Percentiles rank a stretch among this genome's conserved stretches.
Evolutionary conservation across 2,113 vertebrate species (phyloP).

Genomic region (Camarhynchus parvulus): DNA sequence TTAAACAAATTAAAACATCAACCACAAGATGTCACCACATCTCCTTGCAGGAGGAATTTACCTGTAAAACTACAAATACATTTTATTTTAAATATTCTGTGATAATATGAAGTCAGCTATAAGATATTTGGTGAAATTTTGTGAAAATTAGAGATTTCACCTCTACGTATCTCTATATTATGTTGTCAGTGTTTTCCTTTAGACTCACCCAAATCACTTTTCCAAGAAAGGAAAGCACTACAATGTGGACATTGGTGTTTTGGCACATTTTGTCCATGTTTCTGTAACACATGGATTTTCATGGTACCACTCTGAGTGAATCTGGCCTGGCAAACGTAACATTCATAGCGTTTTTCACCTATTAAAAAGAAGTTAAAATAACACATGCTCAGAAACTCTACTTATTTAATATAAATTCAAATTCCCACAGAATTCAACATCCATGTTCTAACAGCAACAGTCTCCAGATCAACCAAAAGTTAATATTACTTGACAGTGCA

Average conservation of each 20-base stretch:
- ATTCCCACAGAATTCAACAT: not conserved
- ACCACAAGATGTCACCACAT: constrained; percentile 71
- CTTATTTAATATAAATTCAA: not conserved
- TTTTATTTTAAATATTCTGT: not conserved
- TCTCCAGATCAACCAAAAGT: not conserved
- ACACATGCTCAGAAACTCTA: not conserved
- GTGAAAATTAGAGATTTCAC: not conserved
- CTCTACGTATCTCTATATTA: not conserved
- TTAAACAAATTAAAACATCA: not conserved
- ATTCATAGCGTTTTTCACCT: constrained; percentile 77
- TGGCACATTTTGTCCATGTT: constrained; percentile 69
- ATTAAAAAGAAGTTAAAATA: not conserved
- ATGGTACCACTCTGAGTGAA: constrained; percentile 75
- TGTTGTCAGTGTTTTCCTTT: not conserved
- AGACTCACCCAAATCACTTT: constrained; percentile 76
- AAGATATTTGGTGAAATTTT: not conserved
- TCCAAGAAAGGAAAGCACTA: constrained; percentile 29
- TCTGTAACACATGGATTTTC: constrained; percentile 72
- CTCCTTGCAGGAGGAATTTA: not conserved
- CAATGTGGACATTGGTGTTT: constrained; percentile 73
- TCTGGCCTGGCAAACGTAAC: constrained; percentile 59
- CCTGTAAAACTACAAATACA: not conserved
- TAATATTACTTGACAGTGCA: not conserved
- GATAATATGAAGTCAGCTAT: not conserved
- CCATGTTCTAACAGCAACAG: not conserved